These are phyloP conservation scores for Phalacrocorax aristotelis DNA, from an alignment of 2,113 vertebrate species.

Conservation along the genomic window DNA sequence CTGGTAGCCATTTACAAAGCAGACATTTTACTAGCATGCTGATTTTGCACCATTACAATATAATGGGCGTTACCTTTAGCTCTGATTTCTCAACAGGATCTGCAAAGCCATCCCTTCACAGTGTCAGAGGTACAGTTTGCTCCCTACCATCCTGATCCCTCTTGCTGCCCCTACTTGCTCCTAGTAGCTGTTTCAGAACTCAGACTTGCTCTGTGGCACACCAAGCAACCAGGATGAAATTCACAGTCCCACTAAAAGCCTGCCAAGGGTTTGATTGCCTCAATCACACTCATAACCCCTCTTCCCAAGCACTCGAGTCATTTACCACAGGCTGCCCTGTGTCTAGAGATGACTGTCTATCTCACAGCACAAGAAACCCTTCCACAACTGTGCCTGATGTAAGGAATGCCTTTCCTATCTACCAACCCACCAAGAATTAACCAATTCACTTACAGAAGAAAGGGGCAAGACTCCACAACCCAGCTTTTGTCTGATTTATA, in stretches of 20 bases:
- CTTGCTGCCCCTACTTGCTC: not conserved
- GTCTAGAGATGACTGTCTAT: slow-evolving; percentile 17
- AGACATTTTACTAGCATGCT: not conserved
- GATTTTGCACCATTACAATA: not conserved
- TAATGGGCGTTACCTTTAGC: not conserved
- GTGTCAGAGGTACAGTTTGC: not conserved
- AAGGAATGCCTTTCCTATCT: slow-evolving; percentile 24
- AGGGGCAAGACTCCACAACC: not conserved
- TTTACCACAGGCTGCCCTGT: slow-evolving; percentile 14
- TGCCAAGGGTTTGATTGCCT: not conserved
- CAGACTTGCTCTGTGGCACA: not conserved
- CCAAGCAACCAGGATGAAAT: not conserved
- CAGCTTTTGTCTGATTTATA: slow-evolving; percentile 39
- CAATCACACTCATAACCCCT: not conserved
- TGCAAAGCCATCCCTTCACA: not conserved
- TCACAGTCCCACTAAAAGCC: not conserved
- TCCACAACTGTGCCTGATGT: slow-evolving; percentile 23
- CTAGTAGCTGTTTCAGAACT: not conserved
- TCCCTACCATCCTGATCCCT: not conserved
- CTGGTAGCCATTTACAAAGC: not conserved
- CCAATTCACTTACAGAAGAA: slow-evolving; percentile 40
- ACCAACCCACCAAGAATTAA: slow-evolving; percentile 23
- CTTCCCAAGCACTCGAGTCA: not conserved
- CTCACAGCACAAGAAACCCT: not conserved
- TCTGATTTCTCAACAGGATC: not conserved